A percentile compares a stretch with the other conserved stretches of the same genome.
Evolutionary conservation across 2,113 vertebrate genomes (phyloP).

Genomic region (Phalacrocorax pelagicus): DNA sequence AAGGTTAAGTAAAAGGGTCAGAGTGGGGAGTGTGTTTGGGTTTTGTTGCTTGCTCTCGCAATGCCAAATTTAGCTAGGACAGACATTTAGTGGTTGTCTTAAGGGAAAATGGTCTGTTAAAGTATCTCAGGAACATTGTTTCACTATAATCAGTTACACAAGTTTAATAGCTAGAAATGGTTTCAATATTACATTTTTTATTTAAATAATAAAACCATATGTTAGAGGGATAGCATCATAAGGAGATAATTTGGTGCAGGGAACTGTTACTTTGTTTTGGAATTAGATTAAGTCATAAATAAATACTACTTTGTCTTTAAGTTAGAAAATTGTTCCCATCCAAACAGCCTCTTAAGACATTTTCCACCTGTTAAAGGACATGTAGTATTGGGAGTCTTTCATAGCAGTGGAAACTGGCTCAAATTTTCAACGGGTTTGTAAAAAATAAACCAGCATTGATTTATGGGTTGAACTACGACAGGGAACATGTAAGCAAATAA

Average conservation of each 20-base stretch:
- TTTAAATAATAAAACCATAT: slow-evolving; percentile 53
- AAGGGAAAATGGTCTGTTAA: slow-evolving; percentile 1
- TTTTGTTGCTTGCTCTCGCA: neutral
- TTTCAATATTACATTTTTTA: slow-evolving; percentile 51
- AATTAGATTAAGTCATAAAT: slow-evolving; percentile 65
- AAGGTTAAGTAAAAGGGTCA: neutral
- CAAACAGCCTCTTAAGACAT: slow-evolving; percentile 58
- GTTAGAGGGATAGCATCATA: slow-evolving; percentile 14
- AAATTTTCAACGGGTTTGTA: slow-evolving; percentile 56
- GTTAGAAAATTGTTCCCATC: slow-evolving; percentile 45
- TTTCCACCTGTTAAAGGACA: slow-evolving; percentile 64
- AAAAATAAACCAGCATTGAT: slow-evolving; percentile 67
- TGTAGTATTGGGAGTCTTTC: slow-evolving; percentile 52
- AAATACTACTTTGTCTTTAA: slow-evolving; percentile 64
- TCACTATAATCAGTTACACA: neutral
- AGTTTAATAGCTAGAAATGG: slow-evolving; percentile 42
- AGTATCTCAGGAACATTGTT: neutral
- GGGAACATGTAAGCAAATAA: slow-evolving; percentile 72
- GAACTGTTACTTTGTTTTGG: slow-evolving; percentile 60
- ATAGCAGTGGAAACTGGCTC: slow-evolving; percentile 65
- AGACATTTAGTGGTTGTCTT: neutral
- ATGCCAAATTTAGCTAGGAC: neutral
- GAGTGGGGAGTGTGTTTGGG: neutral
- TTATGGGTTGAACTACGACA: slow-evolving; percentile 63
- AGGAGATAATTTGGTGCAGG: slow-evolving; percentile 27